Evolutionary conservation across 2,113 vertebrate species (phyloP).

Genomic region (Trichechus manatus): DNA sequence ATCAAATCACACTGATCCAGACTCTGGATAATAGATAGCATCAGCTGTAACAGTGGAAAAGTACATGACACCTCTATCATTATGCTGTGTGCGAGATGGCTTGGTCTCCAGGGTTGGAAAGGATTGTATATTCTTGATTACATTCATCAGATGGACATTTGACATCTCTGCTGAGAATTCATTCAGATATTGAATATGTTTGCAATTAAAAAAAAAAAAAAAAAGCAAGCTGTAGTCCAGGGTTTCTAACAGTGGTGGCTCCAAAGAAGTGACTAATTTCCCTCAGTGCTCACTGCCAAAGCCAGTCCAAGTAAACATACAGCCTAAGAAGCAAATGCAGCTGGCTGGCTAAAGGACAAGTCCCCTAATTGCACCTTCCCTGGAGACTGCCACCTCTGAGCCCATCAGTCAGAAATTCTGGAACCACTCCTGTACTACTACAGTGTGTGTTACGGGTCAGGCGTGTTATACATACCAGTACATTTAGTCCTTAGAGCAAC

Average conservation of each 20-base stretch:
- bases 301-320: background rate
- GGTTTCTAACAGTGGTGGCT: background rate
- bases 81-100: background rate
- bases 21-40: background rate
- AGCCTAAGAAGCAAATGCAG: background rate
- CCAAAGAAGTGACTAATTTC: background rate
- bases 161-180: background rate
- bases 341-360: constrained; percentile 24
- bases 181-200: background rate
- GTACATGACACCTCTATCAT: background rate
- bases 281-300: background rate
- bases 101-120: constrained; percentile 42
- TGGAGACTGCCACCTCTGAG: background rate
- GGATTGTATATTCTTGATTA: background rate
- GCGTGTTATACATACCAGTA: background rate
- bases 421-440: background rate
- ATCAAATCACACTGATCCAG: constrained; percentile 20
- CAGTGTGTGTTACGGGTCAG: background rate
- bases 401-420: background rate
- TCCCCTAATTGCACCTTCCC: background rate
- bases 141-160: constrained; percentile 36
- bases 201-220: background rate
- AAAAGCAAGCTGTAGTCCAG: constrained; percentile 13
- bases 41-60: background rate
- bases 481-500: background rate